phyloP scores from a whole-genome alignment of 2,888 invertebrate genomes.

The Yponomeuta malinellus region DNA sequence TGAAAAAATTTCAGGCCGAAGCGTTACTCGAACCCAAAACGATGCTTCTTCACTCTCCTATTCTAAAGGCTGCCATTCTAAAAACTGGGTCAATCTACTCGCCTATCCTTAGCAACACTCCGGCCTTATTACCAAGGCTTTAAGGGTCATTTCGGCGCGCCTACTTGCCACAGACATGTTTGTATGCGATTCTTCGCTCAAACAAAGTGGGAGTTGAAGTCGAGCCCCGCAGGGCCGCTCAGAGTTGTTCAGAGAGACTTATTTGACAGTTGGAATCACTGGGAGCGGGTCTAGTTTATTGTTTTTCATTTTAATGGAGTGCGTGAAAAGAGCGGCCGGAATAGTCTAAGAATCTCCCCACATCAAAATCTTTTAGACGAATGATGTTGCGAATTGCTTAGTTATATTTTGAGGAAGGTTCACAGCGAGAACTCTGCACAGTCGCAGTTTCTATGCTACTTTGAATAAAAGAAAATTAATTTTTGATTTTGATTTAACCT shows the following conservation, averaged over 20 bases:
- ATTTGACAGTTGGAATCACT: background rate
- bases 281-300: background rate
- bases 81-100: slow-evolving; percentile 1
- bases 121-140: background rate
- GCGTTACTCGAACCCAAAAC: no score
- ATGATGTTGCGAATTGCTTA: no score
- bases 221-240: background rate
- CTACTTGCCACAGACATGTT: background rate
- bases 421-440: no score
- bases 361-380: no score
- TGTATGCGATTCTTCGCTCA: background rate
- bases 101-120: background rate
- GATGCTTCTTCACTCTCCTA: background rate
- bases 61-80: background rate
- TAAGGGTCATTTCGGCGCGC: background rate
- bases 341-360: background rate
- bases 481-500: no score
- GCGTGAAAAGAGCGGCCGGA: background rate
- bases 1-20: no score
- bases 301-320: background rate
- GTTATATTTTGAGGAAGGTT: no score
- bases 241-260: background rate
- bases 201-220: background rate
- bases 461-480: no score
- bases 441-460: no score